These are phyloP conservation scores for Drosophila mauritiana DNA, from an alignment of 1,140 invertebrate species.

Conservation along the genomic window DNA sequence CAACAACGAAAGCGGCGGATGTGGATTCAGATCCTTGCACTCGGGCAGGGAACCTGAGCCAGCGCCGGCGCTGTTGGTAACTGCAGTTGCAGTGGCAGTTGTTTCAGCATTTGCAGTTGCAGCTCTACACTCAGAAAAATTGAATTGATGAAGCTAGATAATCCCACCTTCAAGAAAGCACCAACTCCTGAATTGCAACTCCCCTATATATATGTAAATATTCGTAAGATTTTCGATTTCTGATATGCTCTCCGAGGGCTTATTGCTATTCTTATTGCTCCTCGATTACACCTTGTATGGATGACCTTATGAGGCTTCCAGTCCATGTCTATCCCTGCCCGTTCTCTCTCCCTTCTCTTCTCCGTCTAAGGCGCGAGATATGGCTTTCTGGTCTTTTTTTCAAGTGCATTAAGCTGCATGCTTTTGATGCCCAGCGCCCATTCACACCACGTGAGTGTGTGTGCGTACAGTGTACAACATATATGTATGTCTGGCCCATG, in stretches of 20 bases:
- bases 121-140: conserved; percentile 11
- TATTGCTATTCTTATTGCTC: too few relatives aligned
- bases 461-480: conserved; percentile 13
- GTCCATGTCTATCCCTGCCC: too few relatives aligned
- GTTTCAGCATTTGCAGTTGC: conserved; percentile 34
- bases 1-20: conserved; percentile 18
- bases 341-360: too few relatives aligned
- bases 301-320: too few relatives aligned
- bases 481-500: conserved; percentile 58
- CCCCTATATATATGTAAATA: too few relatives aligned
- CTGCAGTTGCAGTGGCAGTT: conserved; percentile 38
- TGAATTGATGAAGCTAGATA: background rate
- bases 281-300: too few relatives aligned
- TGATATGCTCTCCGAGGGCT: too few relatives aligned
- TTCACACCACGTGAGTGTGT: conserved; percentile 13
- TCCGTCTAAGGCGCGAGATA: too few relatives aligned
- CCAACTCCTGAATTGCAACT: too few relatives aligned
- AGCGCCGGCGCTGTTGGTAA: conserved; percentile 36
- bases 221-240: too few relatives aligned
- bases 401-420: conserved; percentile 24
- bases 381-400: conserved; percentile 1
- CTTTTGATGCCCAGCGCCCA: conserved; percentile 18
- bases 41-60: conserved; percentile 6
- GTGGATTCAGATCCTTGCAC: conserved; percentile 38
- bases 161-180: background rate